Evolutionary conservation across 2,113 vertebrate species (phyloP).

Genomic region (Strigops habroptila): DNA sequence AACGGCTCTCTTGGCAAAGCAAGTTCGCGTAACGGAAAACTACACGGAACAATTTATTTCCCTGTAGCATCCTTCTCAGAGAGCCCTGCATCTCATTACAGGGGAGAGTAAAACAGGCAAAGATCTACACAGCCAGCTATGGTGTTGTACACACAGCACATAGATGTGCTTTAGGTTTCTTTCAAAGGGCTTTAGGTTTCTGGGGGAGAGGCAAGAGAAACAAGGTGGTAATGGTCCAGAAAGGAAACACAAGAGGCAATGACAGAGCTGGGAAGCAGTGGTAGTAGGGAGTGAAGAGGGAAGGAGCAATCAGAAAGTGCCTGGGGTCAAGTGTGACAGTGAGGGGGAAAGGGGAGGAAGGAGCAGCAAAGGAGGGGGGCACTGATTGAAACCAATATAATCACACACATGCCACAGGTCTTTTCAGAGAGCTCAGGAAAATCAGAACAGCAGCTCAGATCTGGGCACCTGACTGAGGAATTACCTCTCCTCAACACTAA

Average conservation of each 20-base stretch:
- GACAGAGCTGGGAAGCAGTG: not conserved
- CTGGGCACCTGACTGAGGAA: not conserved
- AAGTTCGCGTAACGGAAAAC: not conserved
- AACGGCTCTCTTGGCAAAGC: not conserved
- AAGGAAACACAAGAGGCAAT: not conserved
- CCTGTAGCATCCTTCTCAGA: not conserved
- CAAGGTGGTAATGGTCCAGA: not conserved
- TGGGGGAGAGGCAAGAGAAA: not conserved
- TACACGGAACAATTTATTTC: not conserved
- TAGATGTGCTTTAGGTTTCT: not conserved
- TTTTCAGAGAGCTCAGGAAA: accelerated
- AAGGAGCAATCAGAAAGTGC: not conserved
- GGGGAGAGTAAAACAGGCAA: not conserved
- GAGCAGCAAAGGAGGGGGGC: not conserved
- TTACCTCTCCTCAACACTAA: not conserved
- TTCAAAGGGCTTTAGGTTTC: not conserved
- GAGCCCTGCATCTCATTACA: not conserved
- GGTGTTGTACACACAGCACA: accelerated
- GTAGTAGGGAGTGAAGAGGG: not conserved
- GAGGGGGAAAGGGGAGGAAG: not conserved
- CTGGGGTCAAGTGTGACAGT: not conserved
- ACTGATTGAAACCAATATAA: not conserved
- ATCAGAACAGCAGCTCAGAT: not conserved
- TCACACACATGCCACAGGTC: accelerated
- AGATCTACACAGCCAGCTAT: not conserved